phyloP scores from a whole-genome alignment of 1,140 invertebrate species.

The Micrasema longulum region DNA sequence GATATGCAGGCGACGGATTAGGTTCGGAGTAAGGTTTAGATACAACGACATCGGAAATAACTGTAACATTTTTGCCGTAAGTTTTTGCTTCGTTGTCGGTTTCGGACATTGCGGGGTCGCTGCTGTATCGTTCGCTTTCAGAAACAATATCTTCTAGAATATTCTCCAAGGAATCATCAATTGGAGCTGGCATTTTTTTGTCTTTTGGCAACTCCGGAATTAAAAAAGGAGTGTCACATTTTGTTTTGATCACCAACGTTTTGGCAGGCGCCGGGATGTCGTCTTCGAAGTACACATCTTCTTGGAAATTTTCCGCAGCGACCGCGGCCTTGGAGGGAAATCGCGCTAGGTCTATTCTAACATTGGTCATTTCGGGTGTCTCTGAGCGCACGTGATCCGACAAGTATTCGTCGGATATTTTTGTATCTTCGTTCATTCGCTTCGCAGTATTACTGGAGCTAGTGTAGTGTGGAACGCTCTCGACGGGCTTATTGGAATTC shows the following conservation, averaged over 20 bases:
- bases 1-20: not conserved
- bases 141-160: constrained; percentile 52
- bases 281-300: constrained; percentile 50
- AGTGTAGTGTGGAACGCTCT: constrained; percentile 13
- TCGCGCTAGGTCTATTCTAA: constrained; percentile 25
- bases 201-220: constrained; percentile 44
- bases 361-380: constrained; percentile 38
- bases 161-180: constrained; percentile 14
- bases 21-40: not conserved
- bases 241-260: not conserved
- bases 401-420: constrained; percentile 38
- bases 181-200: not conserved
- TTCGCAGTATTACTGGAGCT: constrained; percentile 38
- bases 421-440: constrained; percentile 25
- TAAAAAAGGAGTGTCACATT: constrained; percentile 6
- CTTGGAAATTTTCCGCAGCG: constrained; percentile 35
- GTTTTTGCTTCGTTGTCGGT: constrained; percentile 15
- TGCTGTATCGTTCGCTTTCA: constrained; percentile 51
- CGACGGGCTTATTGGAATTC: not conserved
- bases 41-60: not conserved
- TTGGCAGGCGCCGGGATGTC: constrained; percentile 18
- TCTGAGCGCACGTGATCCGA: constrained; percentile 42
- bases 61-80: constrained; percentile 12
- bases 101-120: constrained; percentile 36
- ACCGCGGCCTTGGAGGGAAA: constrained; percentile 2